A percentile compares a stretch with the other conserved stretches of the same genome.
These are phyloP conservation scores for Acanthosepion pharaonis DNA, from an alignment of 2,888 invertebrate genomes.

Conservation along the genomic window DNA sequence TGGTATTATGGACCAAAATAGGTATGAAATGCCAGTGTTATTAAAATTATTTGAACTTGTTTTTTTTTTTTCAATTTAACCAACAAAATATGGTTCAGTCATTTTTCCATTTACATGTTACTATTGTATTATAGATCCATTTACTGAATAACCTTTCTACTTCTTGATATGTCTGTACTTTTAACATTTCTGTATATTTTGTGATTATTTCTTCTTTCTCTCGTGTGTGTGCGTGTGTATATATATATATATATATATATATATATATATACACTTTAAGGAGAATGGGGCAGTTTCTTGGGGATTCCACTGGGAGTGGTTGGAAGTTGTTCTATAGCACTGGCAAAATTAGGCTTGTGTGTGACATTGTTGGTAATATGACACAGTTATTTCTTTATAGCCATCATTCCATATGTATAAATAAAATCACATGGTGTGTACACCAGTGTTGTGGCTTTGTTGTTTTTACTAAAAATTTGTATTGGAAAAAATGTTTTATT, in stretches of 20 bases:
- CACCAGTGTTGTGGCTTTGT: constrained; percentile 33
- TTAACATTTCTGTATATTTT: constrained; percentile 21
- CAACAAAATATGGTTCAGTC: constrained; percentile 22
- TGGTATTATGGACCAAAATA: constrained; percentile 16
- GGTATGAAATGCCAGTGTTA: not conserved
- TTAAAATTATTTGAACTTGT: not conserved
- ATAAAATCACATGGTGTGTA: not conserved
- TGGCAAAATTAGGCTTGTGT: not conserved
- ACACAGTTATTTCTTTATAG: constrained; percentile 21
- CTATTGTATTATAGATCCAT: constrained; percentile 9
- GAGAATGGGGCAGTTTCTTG: constrained; percentile 18
- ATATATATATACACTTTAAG: not conserved
- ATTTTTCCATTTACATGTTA: constrained; percentile 33
- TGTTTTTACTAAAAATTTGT: not conserved
- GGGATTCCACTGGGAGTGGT: not conserved
- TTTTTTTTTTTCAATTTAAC: not conserved
- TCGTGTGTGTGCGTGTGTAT: no score
- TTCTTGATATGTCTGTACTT: not conserved
- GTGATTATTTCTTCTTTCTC: not conserved
- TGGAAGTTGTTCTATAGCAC: constrained; percentile 21
- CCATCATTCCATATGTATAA: constrained; percentile 21
- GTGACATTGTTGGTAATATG: constrained; percentile 20
- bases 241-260: no score
- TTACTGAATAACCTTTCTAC: not conserved
- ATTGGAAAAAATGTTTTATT: not conserved